phyloP scores from a whole-genome alignment of 92 coral and sea anemone species.

The Porites evermanni region DNA sequence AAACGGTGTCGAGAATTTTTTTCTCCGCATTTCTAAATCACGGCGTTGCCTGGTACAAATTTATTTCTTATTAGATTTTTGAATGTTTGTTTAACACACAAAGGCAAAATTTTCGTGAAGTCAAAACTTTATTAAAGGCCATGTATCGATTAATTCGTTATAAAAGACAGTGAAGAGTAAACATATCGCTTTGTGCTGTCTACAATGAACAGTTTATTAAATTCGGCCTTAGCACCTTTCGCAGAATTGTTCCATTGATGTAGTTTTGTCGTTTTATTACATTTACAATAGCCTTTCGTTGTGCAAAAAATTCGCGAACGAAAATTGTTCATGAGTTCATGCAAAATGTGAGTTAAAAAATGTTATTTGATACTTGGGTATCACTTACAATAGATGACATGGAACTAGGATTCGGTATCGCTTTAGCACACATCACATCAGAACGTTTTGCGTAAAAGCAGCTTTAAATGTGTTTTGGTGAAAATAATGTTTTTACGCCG shows the following conservation, averaged over 20 bases:
- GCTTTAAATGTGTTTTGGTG: conserved; percentile 2
- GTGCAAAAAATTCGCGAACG: conserved; percentile 22
- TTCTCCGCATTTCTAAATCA: conserved; percentile 12
- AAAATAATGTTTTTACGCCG: conserved; percentile 1
- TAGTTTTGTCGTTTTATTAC: conserved; percentile 72
- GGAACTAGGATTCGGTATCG: not conserved
- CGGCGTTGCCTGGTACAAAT: conserved; percentile 19
- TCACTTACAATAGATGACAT: not conserved
- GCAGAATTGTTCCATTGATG: conserved; percentile 69
- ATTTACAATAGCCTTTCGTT: conserved; percentile 48
- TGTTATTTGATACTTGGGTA: not conserved
- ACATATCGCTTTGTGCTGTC: conserved; percentile 85
- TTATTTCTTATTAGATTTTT: conserved; percentile 62
- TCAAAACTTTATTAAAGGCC: conserved; percentile 81
- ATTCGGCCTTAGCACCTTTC: conserved; percentile 76
- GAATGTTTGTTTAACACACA: conserved; percentile 87
- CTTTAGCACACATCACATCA: not conserved
- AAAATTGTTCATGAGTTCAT: conserved; percentile 3
- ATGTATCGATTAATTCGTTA: conserved; percentile 86
- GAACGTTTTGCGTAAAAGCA: not conserved
- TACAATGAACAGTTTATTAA: conserved; percentile 73
- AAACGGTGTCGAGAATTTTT: not conserved
- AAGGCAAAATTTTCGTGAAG: conserved; percentile 81
- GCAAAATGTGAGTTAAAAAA: not conserved
- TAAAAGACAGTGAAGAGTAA: conserved; percentile 71